Percentiles rank a stretch among this genome's conserved stretches.
Conservation (phyloP, 23 tunicate genomes). For the Botrylloides violaceus region DNA sequence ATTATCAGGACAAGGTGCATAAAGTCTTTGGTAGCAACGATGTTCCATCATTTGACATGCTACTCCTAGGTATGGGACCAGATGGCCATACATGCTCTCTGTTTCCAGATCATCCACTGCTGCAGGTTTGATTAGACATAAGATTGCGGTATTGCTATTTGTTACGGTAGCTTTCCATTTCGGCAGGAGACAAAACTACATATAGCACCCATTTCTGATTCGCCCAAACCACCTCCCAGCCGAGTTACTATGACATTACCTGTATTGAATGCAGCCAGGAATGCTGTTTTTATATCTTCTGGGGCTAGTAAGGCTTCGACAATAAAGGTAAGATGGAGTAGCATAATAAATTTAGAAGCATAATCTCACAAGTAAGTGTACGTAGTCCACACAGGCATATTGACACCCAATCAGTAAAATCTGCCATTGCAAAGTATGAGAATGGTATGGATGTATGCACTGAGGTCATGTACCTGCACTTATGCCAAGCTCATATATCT, state of each 20-base stretch:
- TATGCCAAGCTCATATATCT: too few species aligned
- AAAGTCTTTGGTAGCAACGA: constrained; percentile 15
- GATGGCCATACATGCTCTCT: constrained; percentile 96
- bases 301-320: constrained; percentile 78
- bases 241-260: constrained; percentile 89
- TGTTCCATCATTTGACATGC: constrained; percentile 65
- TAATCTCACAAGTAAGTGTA: background rate
- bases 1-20: constrained; percentile 61
- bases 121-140: constrained; percentile 30
- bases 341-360: too few species aligned
- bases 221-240: constrained; percentile 91
- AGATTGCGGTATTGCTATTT: background rate
- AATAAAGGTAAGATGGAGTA: constrained; percentile 45
- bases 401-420: too few species aligned
- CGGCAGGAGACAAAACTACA: constrained; percentile 47
- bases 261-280: constrained; percentile 67
- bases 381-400: too few species aligned
- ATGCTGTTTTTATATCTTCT: constrained; percentile 72
- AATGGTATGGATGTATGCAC: too few species aligned
- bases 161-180: background rate
- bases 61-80: constrained; percentile 93
- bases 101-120: constrained; percentile 73
- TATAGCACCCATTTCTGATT: constrained; percentile 76
- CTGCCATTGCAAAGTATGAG: too few species aligned
- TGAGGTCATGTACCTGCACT: too few species aligned